Evolutionary conservation across 2,113 vertebrate species (phyloP).

Genomic region (Felis chaus): DNA sequence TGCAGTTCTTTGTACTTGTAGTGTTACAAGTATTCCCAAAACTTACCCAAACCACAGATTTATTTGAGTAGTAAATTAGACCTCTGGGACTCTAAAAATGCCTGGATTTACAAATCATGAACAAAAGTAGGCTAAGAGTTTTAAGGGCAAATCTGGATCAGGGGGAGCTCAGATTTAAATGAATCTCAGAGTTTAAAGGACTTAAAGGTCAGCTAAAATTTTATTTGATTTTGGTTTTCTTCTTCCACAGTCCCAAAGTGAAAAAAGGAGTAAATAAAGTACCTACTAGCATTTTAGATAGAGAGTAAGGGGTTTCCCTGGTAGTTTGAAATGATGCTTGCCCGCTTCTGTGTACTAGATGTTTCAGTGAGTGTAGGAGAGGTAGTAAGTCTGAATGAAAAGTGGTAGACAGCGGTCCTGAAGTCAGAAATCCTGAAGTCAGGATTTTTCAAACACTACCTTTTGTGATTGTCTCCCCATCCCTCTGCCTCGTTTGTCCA

Average conservation of each 20-base stretch:
- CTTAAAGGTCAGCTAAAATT: slow-evolving; percentile 16
- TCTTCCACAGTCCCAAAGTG: neutral
- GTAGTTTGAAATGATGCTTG: slow-evolving; percentile 35
- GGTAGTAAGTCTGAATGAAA: neutral
- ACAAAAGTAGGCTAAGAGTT: slow-evolving; percentile 38
- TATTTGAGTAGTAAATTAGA: slow-evolving; percentile 35
- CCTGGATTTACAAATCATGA: slow-evolving; percentile 36
- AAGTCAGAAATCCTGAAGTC: neutral
- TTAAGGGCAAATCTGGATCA: slow-evolving; percentile 29
- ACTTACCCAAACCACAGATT: slow-evolving; percentile 15
- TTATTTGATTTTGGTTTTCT: slow-evolving; percentile 21
- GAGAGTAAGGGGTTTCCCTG: neutral
- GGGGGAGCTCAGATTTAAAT: neutral
- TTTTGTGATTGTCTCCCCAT: neutral
- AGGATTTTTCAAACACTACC: neutral
- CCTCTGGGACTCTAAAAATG: slow-evolving; percentile 3
- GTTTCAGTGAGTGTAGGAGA: neutral
- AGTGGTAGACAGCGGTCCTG: neutral
- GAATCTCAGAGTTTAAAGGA: neutral
- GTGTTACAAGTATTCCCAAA: neutral
- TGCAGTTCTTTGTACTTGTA: slow-evolving; percentile 16
- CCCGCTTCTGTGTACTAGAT: neutral
- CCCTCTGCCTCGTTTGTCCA: slow-evolving; percentile 2
- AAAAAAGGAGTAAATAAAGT: neutral
- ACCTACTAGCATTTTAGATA: slow-evolving; percentile 19